phyloP scores from a whole-genome alignment of 1,140 invertebrate genomes.

The Oryctes rhinoceros region DNA sequence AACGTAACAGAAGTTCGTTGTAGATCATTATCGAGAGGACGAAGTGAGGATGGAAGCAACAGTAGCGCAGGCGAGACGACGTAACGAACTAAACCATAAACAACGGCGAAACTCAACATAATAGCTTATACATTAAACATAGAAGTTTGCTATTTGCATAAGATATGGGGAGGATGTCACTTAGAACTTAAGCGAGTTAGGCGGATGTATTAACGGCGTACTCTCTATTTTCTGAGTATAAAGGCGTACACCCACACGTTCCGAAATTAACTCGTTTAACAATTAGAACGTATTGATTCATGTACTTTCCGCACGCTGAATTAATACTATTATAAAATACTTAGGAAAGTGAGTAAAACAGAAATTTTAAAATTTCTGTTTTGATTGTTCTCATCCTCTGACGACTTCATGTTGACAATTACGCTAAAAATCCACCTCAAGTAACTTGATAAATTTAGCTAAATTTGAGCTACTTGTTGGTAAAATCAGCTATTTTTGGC shows the following conservation, averaged over 20 bases:
- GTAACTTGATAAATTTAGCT: too few relatives aligned
- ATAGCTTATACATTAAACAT: slow-evolving; percentile 58
- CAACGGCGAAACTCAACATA: slow-evolving; percentile 56
- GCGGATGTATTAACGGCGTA: background rate
- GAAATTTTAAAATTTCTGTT: too few relatives aligned
- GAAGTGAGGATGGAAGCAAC: slow-evolving; percentile 42
- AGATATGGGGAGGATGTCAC: slow-evolving; percentile 52
- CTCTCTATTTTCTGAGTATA: slow-evolving; percentile 4
- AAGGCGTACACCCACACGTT: background rate
- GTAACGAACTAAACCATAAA: slow-evolving; percentile 55
- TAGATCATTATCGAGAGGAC: slow-evolving; percentile 16
- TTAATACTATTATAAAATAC: too few relatives aligned
- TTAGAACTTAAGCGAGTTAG: slow-evolving; percentile 16
- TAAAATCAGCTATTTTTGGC: too few relatives aligned
- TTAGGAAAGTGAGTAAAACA: too few relatives aligned
- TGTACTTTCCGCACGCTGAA: background rate
- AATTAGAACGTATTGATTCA: background rate
- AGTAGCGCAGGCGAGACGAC: slow-evolving; percentile 54
- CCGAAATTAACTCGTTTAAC: slow-evolving; percentile 3
- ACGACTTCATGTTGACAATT: too few relatives aligned
- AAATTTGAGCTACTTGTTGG: too few relatives aligned
- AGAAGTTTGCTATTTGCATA: slow-evolving; percentile 52
- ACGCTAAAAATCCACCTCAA: too few relatives aligned
- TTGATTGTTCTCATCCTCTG: too few relatives aligned
- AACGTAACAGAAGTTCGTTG: slow-evolving; percentile 48